These are phyloP conservation scores for Scaptomyza cyrtandrae DNA, from an alignment of 2,888 invertebrate species.

Conservation along the genomic window DNA sequence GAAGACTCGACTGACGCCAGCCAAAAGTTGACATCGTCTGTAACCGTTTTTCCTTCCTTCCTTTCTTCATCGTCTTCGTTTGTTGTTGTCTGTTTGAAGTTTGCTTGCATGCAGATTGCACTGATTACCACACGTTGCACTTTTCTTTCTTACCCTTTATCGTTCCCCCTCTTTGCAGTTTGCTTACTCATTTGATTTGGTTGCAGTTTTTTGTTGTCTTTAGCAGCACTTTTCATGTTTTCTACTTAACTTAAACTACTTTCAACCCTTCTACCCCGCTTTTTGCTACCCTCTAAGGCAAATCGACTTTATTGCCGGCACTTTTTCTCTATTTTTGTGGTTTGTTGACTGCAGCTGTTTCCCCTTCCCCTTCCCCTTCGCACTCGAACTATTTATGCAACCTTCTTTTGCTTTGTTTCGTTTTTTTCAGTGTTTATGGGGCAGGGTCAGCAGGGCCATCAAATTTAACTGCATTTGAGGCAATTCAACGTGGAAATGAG, in stretches of 20 bases:
- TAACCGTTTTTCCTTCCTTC: not conserved
- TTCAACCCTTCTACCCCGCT: not conserved
- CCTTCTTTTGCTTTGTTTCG: conserved; percentile 12
- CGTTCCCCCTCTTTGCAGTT: conserved; percentile 18
- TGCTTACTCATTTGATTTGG: conserved; percentile 75
- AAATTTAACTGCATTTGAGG: conserved; percentile 67
- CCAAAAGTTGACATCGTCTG: conserved; percentile 39
- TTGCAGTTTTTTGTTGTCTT: conserved; percentile 44
- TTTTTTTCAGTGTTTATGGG: conserved; percentile 27
- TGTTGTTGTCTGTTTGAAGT: conserved; percentile 65
- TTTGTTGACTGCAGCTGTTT: conserved; percentile 17
- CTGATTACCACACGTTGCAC: conserved; percentile 75
- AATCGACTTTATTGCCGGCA: conserved; percentile 69
- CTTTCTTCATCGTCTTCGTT: not conserved
- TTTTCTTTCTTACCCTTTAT: conserved; percentile 36
- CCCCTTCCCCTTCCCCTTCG: not conserved
- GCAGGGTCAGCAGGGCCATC: conserved; percentile 63
- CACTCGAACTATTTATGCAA: conserved; percentile 67
- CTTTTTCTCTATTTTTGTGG: conserved; percentile 51
- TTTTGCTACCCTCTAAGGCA: conserved; percentile 51
- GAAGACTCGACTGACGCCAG: conserved; percentile 24
- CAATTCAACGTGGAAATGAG: conserved; percentile 61
- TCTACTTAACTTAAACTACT: conserved; percentile 49
- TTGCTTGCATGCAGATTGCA: conserved; percentile 77
- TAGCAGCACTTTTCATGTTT: conserved; percentile 49